phyloP scores from a whole-genome alignment of 2,888 invertebrate genomes.

The Heteromurus nitidus region DNA sequence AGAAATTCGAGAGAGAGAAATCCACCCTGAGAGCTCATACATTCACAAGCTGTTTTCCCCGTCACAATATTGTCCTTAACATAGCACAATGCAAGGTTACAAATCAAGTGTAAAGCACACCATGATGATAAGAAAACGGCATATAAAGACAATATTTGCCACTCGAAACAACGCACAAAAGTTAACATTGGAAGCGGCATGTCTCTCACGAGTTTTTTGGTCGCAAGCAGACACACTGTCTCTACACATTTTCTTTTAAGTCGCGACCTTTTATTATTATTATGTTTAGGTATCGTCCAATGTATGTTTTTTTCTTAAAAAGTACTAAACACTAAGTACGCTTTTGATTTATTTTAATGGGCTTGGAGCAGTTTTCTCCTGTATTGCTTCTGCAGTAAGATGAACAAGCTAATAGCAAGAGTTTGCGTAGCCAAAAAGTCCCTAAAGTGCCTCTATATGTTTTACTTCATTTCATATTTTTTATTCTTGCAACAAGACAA shows the following conservation, averaged over 20 bases:
- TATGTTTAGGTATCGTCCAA: neutral
- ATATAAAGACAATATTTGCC: conserved; percentile 14
- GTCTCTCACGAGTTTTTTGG: neutral
- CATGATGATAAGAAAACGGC: conserved; percentile 34
- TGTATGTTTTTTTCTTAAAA: conserved; percentile 3
- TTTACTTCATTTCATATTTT: conserved; percentile 36
- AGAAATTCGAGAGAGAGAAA: neutral
- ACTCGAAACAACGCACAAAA: neutral
- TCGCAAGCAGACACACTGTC: conserved; percentile 20
- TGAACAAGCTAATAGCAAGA: neutral
- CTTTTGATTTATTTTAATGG: conserved; percentile 56
- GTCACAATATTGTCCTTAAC: conserved; percentile 1
- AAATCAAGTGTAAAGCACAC: conserved; percentile 41
- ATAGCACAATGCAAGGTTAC: conserved; percentile 13
- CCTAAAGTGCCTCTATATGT: neutral
- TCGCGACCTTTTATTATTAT: conserved; percentile 34
- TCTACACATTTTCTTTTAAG: conserved; percentile 9
- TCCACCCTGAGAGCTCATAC: too few species aligned
- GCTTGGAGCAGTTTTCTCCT: conserved; percentile 39
- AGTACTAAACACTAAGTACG: conserved; percentile 38
- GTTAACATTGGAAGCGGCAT: neutral
- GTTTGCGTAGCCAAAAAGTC: neutral
- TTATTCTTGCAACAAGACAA: conserved; percentile 27
- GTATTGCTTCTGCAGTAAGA: conserved; percentile 1
- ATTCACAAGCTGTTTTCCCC: neutral